A percentile compares a stretch with the other conserved stretches of the same genome.
phyloP scores from a whole-genome alignment of 1,140 invertebrate species.

The Steinernema khuongi region DNA sequence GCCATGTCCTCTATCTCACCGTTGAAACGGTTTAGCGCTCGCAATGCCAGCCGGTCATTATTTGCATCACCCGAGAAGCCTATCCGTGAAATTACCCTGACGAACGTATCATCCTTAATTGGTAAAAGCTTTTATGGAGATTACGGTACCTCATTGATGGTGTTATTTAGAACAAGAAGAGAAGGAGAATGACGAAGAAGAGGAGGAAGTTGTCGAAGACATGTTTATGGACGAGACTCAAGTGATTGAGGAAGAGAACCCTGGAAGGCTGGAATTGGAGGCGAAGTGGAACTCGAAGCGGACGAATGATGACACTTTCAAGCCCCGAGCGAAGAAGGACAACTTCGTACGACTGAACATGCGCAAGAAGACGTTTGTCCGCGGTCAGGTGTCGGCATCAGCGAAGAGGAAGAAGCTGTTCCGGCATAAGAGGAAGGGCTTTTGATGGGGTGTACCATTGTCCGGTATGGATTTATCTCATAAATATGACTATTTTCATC shows the following conservation, averaged over 20 bases:
- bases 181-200: background rate
- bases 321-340: background rate
- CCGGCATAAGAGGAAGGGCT: background rate
- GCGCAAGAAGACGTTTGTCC: background rate
- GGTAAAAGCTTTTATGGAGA: no score
- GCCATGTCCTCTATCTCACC: background rate
- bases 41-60: background rate
- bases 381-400: background rate
- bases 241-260: background rate
- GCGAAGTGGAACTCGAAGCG: background rate
- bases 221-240: background rate
- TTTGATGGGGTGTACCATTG: background rate
- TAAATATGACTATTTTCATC: no score
- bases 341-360: background rate
- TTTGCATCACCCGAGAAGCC: background rate
- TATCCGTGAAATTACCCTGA: background rate
- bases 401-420: background rate
- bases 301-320: background rate
- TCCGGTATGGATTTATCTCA: no score
- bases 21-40: background rate
- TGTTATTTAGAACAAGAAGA: slow-evolving; percentile 15
- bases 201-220: background rate
- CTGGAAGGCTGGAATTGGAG: background rate
- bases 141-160: no score
- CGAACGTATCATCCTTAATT: background rate